Evolutionary conservation across 2,797 vertebrate species (phyloP).

Genomic region (Lophotriccus pileatus): DNA sequence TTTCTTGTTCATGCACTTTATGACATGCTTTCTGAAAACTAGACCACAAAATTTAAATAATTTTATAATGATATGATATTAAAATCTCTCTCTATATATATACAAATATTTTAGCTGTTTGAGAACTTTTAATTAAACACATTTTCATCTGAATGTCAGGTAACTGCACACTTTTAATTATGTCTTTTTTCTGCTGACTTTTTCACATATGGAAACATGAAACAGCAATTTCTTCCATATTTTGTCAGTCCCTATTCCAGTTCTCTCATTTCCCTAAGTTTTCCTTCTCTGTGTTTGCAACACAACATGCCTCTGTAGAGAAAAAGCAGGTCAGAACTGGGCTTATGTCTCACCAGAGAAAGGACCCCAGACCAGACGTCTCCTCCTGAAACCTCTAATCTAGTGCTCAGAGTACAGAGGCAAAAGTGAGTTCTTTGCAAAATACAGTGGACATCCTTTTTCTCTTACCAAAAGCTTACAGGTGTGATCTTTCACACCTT

Average conservation of each 20-base stretch:
- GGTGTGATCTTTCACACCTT: background rate
- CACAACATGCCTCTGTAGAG: fast-evolving
- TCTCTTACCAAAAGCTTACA: background rate
- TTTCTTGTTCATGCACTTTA: background rate
- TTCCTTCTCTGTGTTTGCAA: background rate
- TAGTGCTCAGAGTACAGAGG: background rate
- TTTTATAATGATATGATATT: background rate
- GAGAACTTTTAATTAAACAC: background rate
- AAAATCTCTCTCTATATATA: fast-evolving
- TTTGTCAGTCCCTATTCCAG: background rate
- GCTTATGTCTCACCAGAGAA: background rate
- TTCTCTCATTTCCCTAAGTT: background rate
- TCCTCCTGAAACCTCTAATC: background rate
- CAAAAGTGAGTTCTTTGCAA: background rate
- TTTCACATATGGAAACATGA: background rate
- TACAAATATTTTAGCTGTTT: background rate
- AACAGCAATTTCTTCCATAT: background rate
- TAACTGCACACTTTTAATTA: background rate
- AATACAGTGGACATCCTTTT: background rate
- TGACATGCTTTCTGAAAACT: background rate
- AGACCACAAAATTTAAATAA: background rate
- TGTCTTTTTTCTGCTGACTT: background rate
- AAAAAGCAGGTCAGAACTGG: background rate
- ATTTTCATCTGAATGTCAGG: background rate
- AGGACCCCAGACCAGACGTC: background rate